Conservation (phyloP, 2,888 invertebrate species). For the Thereva unica region DNA sequence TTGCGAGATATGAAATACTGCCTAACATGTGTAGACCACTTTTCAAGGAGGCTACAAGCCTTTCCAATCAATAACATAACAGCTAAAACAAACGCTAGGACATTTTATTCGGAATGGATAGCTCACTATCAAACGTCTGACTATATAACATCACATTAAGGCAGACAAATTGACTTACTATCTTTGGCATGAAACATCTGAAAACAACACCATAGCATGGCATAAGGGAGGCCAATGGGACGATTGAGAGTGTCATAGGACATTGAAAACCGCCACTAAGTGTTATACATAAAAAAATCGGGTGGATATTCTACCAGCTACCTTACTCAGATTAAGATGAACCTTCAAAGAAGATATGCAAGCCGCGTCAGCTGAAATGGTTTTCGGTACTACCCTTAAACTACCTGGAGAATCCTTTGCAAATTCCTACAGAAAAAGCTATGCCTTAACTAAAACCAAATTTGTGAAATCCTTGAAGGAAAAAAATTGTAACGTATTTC, state of each 20-base stretch:
- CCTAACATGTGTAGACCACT: conserved; percentile 22
- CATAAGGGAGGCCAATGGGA: conserved; percentile 33
- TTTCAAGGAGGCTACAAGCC: conserved; percentile 36
- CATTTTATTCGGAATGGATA: conserved; percentile 16
- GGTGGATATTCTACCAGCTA: too few species aligned
- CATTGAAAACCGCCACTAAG: too few species aligned
- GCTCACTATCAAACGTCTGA: conserved; percentile 32
- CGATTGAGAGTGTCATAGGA: conserved; percentile 35
- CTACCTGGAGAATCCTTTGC: too few species aligned
- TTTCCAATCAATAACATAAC: conserved; percentile 34
- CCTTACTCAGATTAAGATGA: too few species aligned
- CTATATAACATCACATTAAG: conserved; percentile 32
- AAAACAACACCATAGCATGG: conserved; percentile 37
- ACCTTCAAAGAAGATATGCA: too few species aligned
- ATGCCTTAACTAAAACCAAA: too few species aligned
- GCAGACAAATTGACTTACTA: conserved; percentile 20
- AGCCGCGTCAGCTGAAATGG: too few species aligned
- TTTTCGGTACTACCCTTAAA: too few species aligned
- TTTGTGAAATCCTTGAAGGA: too few species aligned
- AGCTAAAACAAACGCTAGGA: conserved; percentile 23
- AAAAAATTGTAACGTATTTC: too few species aligned
- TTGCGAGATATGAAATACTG: neutral
- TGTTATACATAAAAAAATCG: too few species aligned
- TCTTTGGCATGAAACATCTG: conserved; percentile 21
- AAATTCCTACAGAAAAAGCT: too few species aligned